These are phyloP conservation scores for Callyntrura guangdongensis DNA, from an alignment of 2,888 invertebrate species.

Conservation along the genomic window DNA sequence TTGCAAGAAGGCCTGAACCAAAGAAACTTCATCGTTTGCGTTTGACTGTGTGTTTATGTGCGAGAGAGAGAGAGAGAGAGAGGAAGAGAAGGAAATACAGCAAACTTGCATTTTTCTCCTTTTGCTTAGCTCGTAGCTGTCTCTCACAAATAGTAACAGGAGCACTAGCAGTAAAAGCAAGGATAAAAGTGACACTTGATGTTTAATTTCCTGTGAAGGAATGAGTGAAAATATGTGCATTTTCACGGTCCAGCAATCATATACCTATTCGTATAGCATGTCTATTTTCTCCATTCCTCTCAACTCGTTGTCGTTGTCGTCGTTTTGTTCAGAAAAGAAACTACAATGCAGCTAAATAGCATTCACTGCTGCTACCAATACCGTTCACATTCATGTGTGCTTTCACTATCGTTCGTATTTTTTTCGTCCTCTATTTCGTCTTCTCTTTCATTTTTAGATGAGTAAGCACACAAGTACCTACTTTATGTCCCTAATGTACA, in stretches of 20 bases:
- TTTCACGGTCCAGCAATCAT: slow-evolving; percentile 62
- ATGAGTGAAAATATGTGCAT: slow-evolving; percentile 66
- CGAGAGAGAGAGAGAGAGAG: background rate
- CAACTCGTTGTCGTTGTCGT: background rate
- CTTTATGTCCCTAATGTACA: slow-evolving; percentile 61
- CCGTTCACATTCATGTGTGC: background rate
- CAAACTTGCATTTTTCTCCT: slow-evolving; percentile 32
- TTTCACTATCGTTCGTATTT: background rate
- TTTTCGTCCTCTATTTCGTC: background rate
- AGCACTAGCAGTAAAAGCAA: slow-evolving; percentile 11
- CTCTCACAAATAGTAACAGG: background rate
- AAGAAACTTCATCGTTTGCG: background rate
- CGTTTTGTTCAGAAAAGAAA: background rate
- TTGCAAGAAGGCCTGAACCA: background rate
- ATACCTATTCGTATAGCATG: slow-evolving; percentile 30
- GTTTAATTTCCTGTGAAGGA: slow-evolving; percentile 75
- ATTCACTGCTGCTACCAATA: background rate
- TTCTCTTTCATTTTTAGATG: slow-evolving; percentile 47
- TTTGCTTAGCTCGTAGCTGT: background rate
- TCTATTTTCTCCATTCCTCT: background rate
- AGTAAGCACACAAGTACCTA: slow-evolving; percentile 61
- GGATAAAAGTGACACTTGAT: slow-evolving; percentile 71
- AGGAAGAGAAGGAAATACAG: background rate
- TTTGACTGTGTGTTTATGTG: too few species aligned
- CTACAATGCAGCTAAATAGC: background rate